A percentile compares a stretch with the other conserved stretches of the same genome.
Conservation (phyloP, 2,888 invertebrate genomes). For the Biston stratarius region DNA sequence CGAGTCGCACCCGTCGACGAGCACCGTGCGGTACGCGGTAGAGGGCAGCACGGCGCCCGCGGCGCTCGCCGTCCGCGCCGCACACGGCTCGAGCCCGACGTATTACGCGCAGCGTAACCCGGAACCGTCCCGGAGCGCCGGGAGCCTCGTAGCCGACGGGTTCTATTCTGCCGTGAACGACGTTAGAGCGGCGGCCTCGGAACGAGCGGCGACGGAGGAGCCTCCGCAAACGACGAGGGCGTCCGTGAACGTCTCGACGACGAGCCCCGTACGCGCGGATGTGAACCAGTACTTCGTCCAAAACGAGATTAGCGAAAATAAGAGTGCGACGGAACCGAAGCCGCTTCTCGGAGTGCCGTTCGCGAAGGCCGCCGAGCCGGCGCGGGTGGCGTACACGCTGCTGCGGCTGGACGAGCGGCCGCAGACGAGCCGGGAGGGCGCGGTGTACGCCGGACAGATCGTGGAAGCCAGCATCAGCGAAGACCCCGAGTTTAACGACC, state of each 20-base stretch:
- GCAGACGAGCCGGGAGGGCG: conserved; percentile 67
- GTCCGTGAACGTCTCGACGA: conserved; percentile 55
- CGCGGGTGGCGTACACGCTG: conserved; percentile 75
- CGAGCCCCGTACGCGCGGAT: conserved; percentile 63
- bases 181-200: conserved; percentile 87
- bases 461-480: conserved; percentile 78
- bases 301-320: conserved; percentile 59
- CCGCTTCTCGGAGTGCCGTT: conserved; percentile 71
- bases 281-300: conserved; percentile 62
- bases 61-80: conserved; percentile 31
- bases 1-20: conserved; percentile 65
- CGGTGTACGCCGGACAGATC: conserved; percentile 76
- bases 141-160: conserved; percentile 70
- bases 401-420: conserved; percentile 66
- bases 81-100: conserved; percentile 68
- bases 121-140: conserved; percentile 72
- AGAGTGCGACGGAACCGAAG: conserved; percentile 64
- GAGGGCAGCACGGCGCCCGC: conserved; percentile 65
- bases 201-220: conserved; percentile 81
- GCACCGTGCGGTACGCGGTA: conserved; percentile 66
- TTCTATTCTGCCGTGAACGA: conserved; percentile 88
- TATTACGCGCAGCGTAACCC: conserved; percentile 84
- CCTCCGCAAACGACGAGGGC: conserved; percentile 74
- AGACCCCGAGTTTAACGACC: conserved; percentile 75
- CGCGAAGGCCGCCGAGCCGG: conserved; percentile 68